These are phyloP conservation scores for Argopecten irradians DNA, from an alignment of 1,140 invertebrate genomes.

Conservation along the genomic window DNA sequence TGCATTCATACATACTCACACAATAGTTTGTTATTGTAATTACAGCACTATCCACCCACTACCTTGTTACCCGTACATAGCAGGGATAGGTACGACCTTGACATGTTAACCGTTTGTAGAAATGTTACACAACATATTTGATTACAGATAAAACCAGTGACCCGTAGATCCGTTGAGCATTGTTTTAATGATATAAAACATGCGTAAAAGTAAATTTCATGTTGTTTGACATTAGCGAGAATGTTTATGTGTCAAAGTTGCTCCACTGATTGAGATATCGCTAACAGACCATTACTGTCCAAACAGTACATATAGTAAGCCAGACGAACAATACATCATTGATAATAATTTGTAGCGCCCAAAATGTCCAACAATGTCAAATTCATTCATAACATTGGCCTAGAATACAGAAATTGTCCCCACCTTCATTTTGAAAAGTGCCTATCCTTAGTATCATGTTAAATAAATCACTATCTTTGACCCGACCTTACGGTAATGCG, in stretches of 20 bases:
- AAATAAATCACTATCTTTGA: not conserved
- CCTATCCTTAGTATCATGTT: not conserved
- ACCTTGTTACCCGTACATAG: not conserved
- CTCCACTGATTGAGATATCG: not conserved
- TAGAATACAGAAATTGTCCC: not conserved
- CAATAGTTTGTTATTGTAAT: not conserved
- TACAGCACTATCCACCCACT: not conserved
- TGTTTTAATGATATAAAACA: not conserved
- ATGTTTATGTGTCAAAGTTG: not conserved
- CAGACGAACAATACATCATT: not conserved
- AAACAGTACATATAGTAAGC: not conserved
- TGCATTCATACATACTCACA: not conserved
- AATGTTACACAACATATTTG: not conserved
- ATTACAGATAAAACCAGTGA: not conserved
- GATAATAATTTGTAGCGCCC: not conserved
- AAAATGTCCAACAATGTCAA: not conserved
- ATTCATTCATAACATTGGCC: not conserved
- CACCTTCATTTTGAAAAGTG: not conserved
- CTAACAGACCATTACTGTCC: not conserved
- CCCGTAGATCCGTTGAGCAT: not conserved
- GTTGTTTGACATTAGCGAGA: not conserved
- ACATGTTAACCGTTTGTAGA: not conserved
- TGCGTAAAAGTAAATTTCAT: slow-evolving; percentile 8
- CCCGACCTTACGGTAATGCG: not conserved
- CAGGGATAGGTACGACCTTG: not conserved